These are phyloP conservation scores for Drosophila sulfurigaster DNA, from an alignment of 1,140 invertebrate genomes.

Conservation along the genomic window DNA sequence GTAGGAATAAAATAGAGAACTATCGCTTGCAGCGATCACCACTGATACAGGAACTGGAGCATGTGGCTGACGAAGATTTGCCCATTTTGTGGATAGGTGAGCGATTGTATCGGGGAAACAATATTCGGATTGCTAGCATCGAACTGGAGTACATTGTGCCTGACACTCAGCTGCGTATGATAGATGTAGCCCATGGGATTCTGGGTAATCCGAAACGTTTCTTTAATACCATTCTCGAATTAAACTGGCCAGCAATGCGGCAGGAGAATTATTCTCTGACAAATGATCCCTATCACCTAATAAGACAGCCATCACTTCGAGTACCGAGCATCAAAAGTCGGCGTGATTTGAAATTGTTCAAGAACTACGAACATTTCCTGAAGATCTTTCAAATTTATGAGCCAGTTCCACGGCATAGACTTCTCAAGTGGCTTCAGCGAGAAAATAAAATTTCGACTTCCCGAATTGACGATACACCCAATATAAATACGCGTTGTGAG, in stretches of 20 bases:
- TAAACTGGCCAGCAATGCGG: slow-evolving; percentile 69
- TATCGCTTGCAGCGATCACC: slow-evolving; percentile 75
- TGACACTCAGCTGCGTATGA: slow-evolving; percentile 66
- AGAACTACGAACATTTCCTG: slow-evolving; percentile 62
- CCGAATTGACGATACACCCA: slow-evolving; percentile 39
- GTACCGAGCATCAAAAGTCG: slow-evolving; percentile 61
- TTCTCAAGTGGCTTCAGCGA: slow-evolving; percentile 43
- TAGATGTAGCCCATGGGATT: slow-evolving; percentile 75
- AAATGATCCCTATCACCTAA: slow-evolving; percentile 72
- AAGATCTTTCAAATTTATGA: slow-evolving; percentile 44
- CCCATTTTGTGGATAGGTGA: slow-evolving; percentile 81
- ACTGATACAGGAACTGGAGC: slow-evolving; percentile 65
- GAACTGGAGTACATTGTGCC: slow-evolving; percentile 79
- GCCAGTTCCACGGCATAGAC: background rate
- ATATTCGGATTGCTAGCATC: slow-evolving; percentile 62
- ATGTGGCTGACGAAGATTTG: slow-evolving; percentile 62
- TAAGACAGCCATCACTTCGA: slow-evolving; percentile 62
- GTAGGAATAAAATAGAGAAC: slow-evolving; percentile 64
- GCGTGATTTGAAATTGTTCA: slow-evolving; percentile 41
- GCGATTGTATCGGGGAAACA: slow-evolving; percentile 76
- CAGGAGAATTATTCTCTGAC: slow-evolving; percentile 55
- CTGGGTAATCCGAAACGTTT: slow-evolving; percentile 72
- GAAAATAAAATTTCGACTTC: slow-evolving; percentile 49
- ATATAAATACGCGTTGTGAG: slow-evolving; percentile 48
- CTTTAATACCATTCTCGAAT: slow-evolving; percentile 67